A percentile compares a stretch with the other conserved stretches of the same genome.
Evolutionary conservation across 2,113 vertebrate species (phyloP).

Genomic region (Tragelaphus buxtoni): DNA sequence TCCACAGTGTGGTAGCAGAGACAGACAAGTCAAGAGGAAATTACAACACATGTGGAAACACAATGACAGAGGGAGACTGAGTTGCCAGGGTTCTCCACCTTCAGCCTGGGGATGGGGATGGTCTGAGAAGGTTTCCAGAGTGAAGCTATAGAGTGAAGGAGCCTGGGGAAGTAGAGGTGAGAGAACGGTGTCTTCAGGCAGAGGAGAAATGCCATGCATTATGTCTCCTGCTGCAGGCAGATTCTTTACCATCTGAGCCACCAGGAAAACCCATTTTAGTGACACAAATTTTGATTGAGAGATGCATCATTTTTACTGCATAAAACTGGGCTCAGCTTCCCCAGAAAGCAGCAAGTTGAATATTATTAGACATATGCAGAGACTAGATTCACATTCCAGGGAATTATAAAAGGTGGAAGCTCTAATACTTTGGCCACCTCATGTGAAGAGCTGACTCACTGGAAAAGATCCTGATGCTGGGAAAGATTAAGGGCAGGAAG

Average conservation of each 20-base stretch:
- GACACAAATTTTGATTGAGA: background rate
- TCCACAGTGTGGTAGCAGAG: background rate
- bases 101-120: background rate
- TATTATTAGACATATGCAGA: background rate
- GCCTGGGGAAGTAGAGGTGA: background rate
- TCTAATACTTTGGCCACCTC: background rate
- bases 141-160: background rate
- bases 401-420: background rate
- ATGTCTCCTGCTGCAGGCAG: background rate
- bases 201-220: accelerated
- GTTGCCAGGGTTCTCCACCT: background rate
- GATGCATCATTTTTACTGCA: background rate
- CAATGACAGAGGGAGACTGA: background rate
- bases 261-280: background rate
- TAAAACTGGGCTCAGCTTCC: background rate
- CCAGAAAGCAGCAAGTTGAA: background rate
- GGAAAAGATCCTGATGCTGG: background rate
- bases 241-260: background rate
- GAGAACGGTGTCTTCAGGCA: too few relatives aligned
- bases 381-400: background rate
- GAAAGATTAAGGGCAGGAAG: background rate
- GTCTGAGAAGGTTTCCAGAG: background rate
- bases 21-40: background rate
- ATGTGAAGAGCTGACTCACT: background rate
- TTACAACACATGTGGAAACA: background rate